A percentile compares a stretch with the other conserved stretches of the same genome.
Conservation (phyloP, 2,113 vertebrate species). For the Antidorcas marsupialis region DNA sequence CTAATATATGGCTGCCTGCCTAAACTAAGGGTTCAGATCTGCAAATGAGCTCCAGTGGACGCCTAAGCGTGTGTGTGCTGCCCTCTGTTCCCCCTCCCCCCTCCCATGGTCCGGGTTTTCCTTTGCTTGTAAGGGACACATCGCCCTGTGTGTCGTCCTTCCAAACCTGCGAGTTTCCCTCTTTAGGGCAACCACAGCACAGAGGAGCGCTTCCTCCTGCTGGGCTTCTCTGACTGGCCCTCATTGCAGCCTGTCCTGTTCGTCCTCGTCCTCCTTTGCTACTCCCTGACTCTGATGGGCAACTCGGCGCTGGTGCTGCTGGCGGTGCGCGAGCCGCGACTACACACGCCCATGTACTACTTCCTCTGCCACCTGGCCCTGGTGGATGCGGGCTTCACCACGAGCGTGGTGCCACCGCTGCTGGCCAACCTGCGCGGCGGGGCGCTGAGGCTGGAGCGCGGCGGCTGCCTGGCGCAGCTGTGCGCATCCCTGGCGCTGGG, state of each 20-base stretch:
- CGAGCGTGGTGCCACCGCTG: slow-evolving; percentile 52
- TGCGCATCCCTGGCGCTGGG: slow-evolving; percentile 33
- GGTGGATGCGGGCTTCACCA: slow-evolving; percentile 52
- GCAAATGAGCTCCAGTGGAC: not conserved
- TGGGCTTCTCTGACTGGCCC: slow-evolving; percentile 60
- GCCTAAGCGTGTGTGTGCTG: not conserved
- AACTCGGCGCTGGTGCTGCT: slow-evolving; percentile 44
- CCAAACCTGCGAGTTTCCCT: not conserved
- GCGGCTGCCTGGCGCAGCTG: slow-evolving; percentile 51
- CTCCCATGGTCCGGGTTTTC: not conserved
- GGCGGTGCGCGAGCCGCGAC: not conserved
- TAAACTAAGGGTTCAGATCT: not conserved
- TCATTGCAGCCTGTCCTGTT: slow-evolving; percentile 54
- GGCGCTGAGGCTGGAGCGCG: not conserved
- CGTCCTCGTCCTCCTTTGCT: slow-evolving; percentile 22
- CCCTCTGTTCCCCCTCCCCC: not conserved
- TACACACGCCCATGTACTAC: slow-evolving; percentile 67
- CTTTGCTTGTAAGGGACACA: not conserved
- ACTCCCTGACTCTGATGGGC: slow-evolving; percentile 47
- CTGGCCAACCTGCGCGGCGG: slow-evolving; percentile 17
- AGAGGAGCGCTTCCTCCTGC: slow-evolving; percentile 41
- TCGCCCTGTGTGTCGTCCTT: not conserved
- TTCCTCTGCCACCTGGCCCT: slow-evolving; percentile 64
- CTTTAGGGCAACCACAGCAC: slow-evolving; percentile 16
- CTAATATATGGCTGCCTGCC: not conserved